Percentiles rank a stretch among this genome's conserved stretches.
Conservation (phyloP, 2,888 invertebrate genomes). For the Hipparchia sbordonii region DNA sequence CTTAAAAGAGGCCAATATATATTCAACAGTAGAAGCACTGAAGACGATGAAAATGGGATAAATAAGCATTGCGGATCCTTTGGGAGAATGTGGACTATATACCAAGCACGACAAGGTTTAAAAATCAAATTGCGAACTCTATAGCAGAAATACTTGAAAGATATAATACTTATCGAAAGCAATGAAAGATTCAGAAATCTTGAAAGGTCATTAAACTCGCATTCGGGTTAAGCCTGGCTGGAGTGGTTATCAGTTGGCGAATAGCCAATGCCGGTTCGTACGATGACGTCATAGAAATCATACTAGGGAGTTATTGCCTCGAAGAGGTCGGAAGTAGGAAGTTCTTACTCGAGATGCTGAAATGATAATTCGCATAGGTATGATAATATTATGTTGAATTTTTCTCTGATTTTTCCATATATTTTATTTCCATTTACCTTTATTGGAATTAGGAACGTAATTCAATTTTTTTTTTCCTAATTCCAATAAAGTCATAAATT, state of each 20-base stretch:
- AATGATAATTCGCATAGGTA: slow-evolving; percentile 4
- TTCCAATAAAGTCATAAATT: no score
- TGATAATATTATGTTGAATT: background rate
- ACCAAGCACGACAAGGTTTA: slow-evolving; percentile 8
- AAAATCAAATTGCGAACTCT: slow-evolving; percentile 20
- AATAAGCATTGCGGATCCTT: background rate
- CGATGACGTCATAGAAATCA: slow-evolving; percentile 59
- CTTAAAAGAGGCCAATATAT: no score
- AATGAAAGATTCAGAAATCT: slow-evolving; percentile 58
- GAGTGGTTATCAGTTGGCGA: slow-evolving; percentile 75
- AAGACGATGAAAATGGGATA: no score
- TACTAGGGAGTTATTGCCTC: slow-evolving; percentile 37
- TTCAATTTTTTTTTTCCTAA: no score
- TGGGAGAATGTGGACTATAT: background rate
- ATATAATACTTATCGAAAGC: slow-evolving; percentile 47
- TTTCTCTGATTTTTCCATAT: no score
- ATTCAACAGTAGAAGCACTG: no score
- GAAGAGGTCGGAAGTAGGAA: slow-evolving; percentile 34
- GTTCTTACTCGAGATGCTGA: slow-evolving; percentile 21
- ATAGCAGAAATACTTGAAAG: slow-evolving; percentile 37
- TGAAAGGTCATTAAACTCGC: slow-evolving; percentile 70
- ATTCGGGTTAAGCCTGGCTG: slow-evolving; percentile 67
- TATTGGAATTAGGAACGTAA: no score
- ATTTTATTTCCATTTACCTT: background rate
- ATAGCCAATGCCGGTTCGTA: slow-evolving; percentile 68